Evolutionary conservation across 2,888 invertebrate species (phyloP).

Genomic region (Philaethria dido): DNA sequence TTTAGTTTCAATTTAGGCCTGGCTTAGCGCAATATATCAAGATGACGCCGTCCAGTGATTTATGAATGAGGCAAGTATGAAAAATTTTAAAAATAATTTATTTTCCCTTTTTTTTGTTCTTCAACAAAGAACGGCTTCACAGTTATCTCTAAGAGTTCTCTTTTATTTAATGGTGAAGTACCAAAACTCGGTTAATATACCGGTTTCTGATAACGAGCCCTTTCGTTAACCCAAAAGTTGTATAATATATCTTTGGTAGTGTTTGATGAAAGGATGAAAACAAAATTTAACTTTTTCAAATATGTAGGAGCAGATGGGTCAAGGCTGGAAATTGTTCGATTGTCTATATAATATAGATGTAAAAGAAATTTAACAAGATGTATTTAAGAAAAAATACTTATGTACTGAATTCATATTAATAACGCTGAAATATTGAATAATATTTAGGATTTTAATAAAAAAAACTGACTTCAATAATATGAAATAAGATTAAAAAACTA

Average conservation of each 20-base stretch:
- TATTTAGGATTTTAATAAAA: too few species aligned
- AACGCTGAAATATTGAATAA: too few species aligned
- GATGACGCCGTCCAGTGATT: conserved; percentile 44
- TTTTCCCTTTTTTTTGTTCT: conserved; percentile 30
- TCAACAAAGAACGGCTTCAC: conserved; percentile 17
- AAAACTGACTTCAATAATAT: too few species aligned
- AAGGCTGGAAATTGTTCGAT: too few species aligned
- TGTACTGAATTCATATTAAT: too few species aligned
- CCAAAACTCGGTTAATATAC: conserved; percentile 33
- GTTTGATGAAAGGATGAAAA: conserved; percentile 27
- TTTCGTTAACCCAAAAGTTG: conserved; percentile 32
- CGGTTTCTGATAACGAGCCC: conserved; percentile 29
- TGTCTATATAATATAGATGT: too few species aligned
- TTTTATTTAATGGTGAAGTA: conserved; percentile 33
- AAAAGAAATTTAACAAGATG: too few species aligned
- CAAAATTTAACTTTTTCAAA: conserved; percentile 5
- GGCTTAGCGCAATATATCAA: conserved; percentile 46
- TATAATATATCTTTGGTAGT: conserved; percentile 21
- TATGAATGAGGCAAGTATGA: conserved; percentile 42
- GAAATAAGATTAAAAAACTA: too few species aligned
- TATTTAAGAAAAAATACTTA: too few species aligned
- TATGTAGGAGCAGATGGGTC: too few species aligned
- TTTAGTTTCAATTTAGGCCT: conserved; percentile 44
- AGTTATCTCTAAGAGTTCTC: conserved; percentile 9
- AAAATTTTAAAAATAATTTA: conserved; percentile 35